Evolutionary conservation across 2,797 vertebrate species (phyloP), one percentile per base, ranked within the genome.

Genomic region (Eospalax fontanierii): DNA sequence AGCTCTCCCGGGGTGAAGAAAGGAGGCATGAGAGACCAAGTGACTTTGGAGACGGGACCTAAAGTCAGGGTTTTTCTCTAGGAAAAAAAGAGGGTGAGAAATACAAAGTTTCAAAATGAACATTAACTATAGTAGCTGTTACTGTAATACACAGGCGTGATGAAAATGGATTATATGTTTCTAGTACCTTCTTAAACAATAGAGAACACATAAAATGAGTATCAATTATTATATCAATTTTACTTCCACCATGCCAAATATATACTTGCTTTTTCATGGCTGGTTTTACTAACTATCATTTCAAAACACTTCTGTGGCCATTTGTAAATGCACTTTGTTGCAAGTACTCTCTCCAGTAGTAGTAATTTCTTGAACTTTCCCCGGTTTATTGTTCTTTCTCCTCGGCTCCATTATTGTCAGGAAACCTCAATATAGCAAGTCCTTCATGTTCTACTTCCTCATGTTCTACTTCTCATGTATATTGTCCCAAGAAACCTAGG

Each of bases 271-370:
- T 54, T 85, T 78, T 70, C 38, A 80, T 76, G 14, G 6, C 59
- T 94, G 33, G 16, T 54, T 95, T 43, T 33, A 57, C 1, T 89
- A 81, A 81, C 33, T 40, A 59, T 33, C 4, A 65, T 76, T 95
- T 91, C 22, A 50, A 89, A 84, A 46, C 74, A 28, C 24, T 84
- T 63, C 85, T 4, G 35, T 26, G 19, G 40, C 12, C 22, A 74
- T 30, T 15, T 93, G 22, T 73, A 83, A 94, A 35, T 94, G 75
- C 95, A 86, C 85, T 94, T 94, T 91, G 4, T 84, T 18, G 26
- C 57, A 85, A 79, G 19, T 54, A 61, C 35, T 15, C 4, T 35
- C 18, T 22, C 35, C 10, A 35, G 68, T n/a, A 54, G 24, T 63
- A 82, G 19, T 78, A 18, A 4, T 30, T 63, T 68, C 83, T 38